phyloP scores from a whole-genome alignment of 2,888 invertebrate genomes.

The Brenthis ino region DNA sequence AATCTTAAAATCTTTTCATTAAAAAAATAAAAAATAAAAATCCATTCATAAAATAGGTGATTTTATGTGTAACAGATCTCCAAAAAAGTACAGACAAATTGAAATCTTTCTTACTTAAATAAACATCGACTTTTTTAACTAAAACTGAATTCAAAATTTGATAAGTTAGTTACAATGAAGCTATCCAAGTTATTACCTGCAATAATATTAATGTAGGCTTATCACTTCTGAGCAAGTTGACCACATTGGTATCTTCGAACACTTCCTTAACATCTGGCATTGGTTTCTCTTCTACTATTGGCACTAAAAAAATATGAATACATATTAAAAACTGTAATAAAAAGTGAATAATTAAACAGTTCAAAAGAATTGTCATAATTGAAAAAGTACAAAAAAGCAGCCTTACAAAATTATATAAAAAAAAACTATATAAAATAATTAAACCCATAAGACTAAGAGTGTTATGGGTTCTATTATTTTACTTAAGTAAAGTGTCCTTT shows the following conservation, averaged over 20 bases:
- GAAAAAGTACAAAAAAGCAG: background rate
- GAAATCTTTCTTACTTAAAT: too few relatives aligned
- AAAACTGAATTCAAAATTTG: too few relatives aligned
- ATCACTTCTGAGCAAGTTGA: slow-evolving; percentile 60
- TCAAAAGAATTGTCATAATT: background rate
- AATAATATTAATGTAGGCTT: slow-evolving; percentile 68
- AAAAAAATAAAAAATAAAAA: background rate
- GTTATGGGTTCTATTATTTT: too few relatives aligned
- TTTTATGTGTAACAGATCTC: too few relatives aligned
- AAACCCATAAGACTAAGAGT: background rate
- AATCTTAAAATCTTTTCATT: background rate
- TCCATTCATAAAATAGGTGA: too few relatives aligned
- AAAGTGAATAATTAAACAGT: background rate
- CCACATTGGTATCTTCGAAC: slow-evolving; percentile 62
- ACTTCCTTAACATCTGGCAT: slow-evolving; percentile 56
- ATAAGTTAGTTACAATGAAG: background rate
- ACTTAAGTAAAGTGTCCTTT: too few relatives aligned
- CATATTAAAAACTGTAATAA: background rate
- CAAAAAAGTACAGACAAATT: too few relatives aligned
- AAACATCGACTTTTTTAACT: too few relatives aligned
- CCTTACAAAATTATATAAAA: too few relatives aligned
- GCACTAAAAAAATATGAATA: slow-evolving; percentile 42
- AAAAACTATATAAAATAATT: background rate
- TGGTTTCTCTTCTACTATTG: slow-evolving; percentile 45
- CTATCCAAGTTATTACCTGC: slow-evolving; percentile 54